These are phyloP conservation scores for Ophiothrix spiculata DNA, from an alignment of 35 echinoderm and acorn worm genomes.

Conservation along the genomic window DNA sequence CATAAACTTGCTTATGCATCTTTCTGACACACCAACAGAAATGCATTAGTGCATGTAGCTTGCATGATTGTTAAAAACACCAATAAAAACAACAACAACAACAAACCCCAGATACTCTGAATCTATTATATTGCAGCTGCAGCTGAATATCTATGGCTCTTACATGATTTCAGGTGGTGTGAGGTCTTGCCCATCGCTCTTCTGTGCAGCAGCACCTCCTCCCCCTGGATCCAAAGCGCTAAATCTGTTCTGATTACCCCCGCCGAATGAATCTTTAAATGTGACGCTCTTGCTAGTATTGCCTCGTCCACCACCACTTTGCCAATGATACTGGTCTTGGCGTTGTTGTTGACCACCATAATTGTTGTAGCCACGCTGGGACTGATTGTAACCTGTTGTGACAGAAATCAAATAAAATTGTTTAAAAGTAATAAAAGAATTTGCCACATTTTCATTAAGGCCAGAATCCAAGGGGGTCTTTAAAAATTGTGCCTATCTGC, in stretches of 20 bases:
- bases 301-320: constrained; percentile 23
- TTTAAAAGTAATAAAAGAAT: no score
- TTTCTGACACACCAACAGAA: background rate
- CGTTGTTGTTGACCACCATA: background rate
- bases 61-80: background rate
- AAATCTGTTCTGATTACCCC: constrained; percentile 12
- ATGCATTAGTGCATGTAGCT: background rate
- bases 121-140: background rate
- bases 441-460: no score
- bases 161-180: constrained; percentile 19
- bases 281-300: constrained; percentile 12
- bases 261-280: constrained; percentile 32
- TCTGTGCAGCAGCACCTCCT: background rate
- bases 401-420: no score
- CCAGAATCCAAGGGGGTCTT: no score
- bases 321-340: background rate
- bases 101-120: background rate
- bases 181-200: background rate
- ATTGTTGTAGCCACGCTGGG: background rate
- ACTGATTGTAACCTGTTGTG: background rate
- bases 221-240: background rate
- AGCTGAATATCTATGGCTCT: background rate
- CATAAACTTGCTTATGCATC: background rate
- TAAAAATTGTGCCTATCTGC: no score
- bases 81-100: background rate